Percentiles rank a stretch among this genome's conserved stretches.
These are phyloP conservation scores for Mixornis gularis DNA, from an alignment of 2,113 vertebrate genomes.

Conservation along the genomic window DNA sequence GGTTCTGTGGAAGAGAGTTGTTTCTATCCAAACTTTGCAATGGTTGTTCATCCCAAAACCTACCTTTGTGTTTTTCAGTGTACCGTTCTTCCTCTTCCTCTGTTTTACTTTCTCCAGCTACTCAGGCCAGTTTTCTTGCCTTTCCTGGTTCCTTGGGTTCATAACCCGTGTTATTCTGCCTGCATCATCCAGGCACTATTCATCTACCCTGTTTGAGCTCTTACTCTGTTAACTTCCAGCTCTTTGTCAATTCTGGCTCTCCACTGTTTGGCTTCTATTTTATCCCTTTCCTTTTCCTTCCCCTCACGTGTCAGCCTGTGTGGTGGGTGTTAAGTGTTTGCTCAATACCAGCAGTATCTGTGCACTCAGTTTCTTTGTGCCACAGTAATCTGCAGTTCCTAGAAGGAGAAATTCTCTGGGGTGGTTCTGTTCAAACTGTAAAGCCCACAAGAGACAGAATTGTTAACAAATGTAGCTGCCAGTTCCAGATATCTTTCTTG, in stretches of 20 bases:
- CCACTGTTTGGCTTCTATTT: neutral
- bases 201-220: fast-evolving
- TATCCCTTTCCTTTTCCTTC: neutral
- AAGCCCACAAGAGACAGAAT: neutral
- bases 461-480: neutral
- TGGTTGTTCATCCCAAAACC: neutral
- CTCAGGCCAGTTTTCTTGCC: neutral
- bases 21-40: neutral
- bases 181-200: neutral
- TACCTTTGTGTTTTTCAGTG: neutral
- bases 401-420: neutral
- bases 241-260: neutral
- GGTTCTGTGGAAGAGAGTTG: neutral
- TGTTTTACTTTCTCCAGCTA: neutral
- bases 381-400: neutral
- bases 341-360: neutral
- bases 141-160: neutral
- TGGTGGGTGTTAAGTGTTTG: neutral
- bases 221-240: neutral
- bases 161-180: neutral
- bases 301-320: neutral
- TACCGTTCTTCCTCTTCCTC: neutral
- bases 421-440: neutral
- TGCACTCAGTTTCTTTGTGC: neutral
- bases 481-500: neutral